These are phyloP conservation scores for Ditula angustiorana DNA, from an alignment of 2,888 invertebrate species.

Conservation along the genomic window DNA sequence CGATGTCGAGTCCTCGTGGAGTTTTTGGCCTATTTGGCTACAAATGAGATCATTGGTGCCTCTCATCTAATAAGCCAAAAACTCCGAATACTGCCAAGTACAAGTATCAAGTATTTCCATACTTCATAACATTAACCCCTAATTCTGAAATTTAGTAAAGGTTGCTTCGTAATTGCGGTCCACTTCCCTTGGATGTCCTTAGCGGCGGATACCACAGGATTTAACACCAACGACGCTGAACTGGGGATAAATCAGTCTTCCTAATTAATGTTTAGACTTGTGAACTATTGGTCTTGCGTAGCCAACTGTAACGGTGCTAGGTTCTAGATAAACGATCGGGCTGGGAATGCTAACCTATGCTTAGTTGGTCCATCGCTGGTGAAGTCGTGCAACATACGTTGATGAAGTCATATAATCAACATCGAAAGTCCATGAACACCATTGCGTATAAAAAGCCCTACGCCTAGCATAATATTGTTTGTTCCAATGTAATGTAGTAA, in stretches of 20 bases:
- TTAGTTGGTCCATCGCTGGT: neutral
- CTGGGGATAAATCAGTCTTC: slow-evolving; percentile 10
- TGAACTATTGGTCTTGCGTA: slow-evolving; percentile 9
- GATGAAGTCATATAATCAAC: too few relatives aligned
- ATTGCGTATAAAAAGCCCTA: too few relatives aligned
- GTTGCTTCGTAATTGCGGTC: slow-evolving; percentile 56
- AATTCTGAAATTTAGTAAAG: slow-evolving; percentile 52
- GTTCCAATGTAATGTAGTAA: too few relatives aligned
- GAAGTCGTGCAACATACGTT: too few relatives aligned
- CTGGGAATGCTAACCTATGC: neutral
- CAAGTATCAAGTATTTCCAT: slow-evolving; percentile 10
- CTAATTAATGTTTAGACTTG: slow-evolving; percentile 18
- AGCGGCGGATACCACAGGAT: neutral
- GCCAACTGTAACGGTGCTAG: neutral
- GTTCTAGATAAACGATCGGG: neutral
- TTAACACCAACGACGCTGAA: neutral
- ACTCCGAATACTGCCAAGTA: neutral
- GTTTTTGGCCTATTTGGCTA: too few relatives aligned
- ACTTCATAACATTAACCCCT: slow-evolving; percentile 43
- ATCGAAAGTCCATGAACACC: too few relatives aligned
- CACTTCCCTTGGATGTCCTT: slow-evolving; percentile 44
- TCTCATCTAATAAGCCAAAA: too few relatives aligned
- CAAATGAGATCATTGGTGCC: too few relatives aligned
- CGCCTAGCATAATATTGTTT: too few relatives aligned
- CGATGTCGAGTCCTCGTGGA: too few relatives aligned